Base-by-base conservation (phyloP, 2,797 vertebrate species). In the Odontamblyopus rebecca region DNA sequence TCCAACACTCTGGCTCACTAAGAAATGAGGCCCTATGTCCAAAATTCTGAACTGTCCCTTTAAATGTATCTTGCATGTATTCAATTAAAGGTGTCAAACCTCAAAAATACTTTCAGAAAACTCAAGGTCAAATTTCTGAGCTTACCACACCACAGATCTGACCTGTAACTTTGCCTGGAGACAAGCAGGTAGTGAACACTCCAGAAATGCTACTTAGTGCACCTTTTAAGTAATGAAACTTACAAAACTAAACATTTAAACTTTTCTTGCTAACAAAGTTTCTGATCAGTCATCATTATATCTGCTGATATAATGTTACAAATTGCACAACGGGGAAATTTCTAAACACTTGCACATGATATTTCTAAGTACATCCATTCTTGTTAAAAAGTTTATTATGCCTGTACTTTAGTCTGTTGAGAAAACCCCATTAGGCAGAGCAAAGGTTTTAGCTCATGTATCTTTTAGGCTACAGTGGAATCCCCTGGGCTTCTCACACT, bases 301-400 rank as follows among this genome's bases (percentile, higher is more conserved):
- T 13, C 44, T 44, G 44, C 3, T 48, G 44, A 48, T 48, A 15
- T 32, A 30, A 30, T 1, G 4, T 61, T 61, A n/a, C 59, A 61
- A 32, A 61, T 32, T 61, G 16, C 59, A 32, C 59, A 61, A 61
- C 27, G 32, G 27, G 16, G 59, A 32, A 1, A 30, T 18, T 61
- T 32, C 60, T 61, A 32, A 35, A 18, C 15, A 29, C 60, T 62
- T n/a, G 4, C 2, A 38, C 60, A 38, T 7, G 18, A 61, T 60
- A 16, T 75, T 60, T 65, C 23, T 48, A 44, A 65, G 63, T 48
- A 6, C 38, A 50, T 48, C 6, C 15, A 65, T 27, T 50, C 72
- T 71, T 69, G 56, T 67, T 64, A 71, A 70, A 23, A 15, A 65
- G 54, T 74, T 86, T 64, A 82, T 85, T 79, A 79, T 72, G 60